Evolutionary conservation across 2,888 invertebrate species (phyloP).

Genomic region (Pimpla rufipes): DNA sequence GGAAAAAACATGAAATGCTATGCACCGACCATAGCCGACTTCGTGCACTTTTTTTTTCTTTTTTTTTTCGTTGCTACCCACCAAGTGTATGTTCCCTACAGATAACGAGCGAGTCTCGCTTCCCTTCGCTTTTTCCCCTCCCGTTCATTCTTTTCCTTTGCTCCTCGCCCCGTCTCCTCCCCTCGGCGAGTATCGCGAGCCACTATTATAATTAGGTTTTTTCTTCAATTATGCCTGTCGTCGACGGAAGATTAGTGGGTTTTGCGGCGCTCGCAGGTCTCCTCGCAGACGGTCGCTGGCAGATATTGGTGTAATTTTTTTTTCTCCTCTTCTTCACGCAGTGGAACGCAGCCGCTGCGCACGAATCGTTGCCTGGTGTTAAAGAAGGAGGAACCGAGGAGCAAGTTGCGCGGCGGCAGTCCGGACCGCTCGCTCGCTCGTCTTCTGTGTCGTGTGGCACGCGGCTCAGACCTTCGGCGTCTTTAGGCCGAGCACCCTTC

Average conservation of each 20-base stretch:
- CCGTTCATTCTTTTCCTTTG: constrained; percentile 36
- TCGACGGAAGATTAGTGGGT: constrained; percentile 65
- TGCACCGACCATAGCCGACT: constrained; percentile 41
- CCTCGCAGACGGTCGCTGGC: constrained; percentile 50
- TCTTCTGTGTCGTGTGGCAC: constrained; percentile 18
- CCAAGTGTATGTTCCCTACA: constrained; percentile 39
- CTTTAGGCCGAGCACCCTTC: constrained; percentile 73
- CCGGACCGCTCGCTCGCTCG: constrained; percentile 13
- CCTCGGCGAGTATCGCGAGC: constrained; percentile 57
- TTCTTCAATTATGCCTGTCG: constrained; percentile 70
- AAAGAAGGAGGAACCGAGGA: constrained; percentile 15
- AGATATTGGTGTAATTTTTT: constrained; percentile 65
- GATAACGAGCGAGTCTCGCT: constrained; percentile 53
- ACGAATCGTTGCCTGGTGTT: constrained; percentile 8
- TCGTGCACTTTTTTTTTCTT: constrained; percentile 34
- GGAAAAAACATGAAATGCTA: constrained; percentile 35
- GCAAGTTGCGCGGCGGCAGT: constrained; percentile 11
- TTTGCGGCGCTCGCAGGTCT: constrained; percentile 32
- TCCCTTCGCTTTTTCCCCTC: constrained; percentile 37
- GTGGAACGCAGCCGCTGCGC: constrained; percentile 37
- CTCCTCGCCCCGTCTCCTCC: constrained; percentile 33
- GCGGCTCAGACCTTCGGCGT: constrained; percentile 18
- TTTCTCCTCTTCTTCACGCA: constrained; percentile 36
- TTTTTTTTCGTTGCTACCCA: constrained; percentile 14
- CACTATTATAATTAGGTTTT: constrained; percentile 70